These are phyloP conservation scores for Amyelois transitella DNA, from an alignment of 1,140 invertebrate genomes.

Conservation along the genomic window DNA sequence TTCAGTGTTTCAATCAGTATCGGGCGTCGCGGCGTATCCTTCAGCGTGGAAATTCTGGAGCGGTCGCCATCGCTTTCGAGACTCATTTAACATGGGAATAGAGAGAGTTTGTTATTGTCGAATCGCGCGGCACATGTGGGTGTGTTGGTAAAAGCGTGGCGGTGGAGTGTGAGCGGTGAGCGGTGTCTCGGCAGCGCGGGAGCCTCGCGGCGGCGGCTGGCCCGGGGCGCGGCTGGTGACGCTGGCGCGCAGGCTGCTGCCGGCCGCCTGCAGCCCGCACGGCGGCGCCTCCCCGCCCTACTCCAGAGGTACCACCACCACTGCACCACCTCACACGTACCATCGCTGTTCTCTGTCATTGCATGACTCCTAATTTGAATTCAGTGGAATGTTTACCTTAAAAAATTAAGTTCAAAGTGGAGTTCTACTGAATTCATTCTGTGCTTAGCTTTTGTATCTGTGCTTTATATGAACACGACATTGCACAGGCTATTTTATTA, in stretches of 20 bases:
- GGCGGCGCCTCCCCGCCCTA: slow-evolving; percentile 81
- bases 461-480: neutral
- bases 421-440: neutral
- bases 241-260: slow-evolving; percentile 80
- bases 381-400: neutral
- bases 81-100: neutral
- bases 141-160: slow-evolving; percentile 23
- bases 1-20: neutral
- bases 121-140: slow-evolving; percentile 27
- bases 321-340: slow-evolving; percentile 2
- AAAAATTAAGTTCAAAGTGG: neutral
- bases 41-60: neutral
- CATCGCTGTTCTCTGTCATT: slow-evolving; percentile 10
- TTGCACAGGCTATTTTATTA: neutral
- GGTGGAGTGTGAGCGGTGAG: slow-evolving; percentile 71
- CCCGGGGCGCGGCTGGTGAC: slow-evolving; percentile 60
- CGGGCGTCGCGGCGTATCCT: neutral
- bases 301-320: slow-evolving; percentile 77
- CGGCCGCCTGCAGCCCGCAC: slow-evolving; percentile 81
- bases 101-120: slow-evolving; percentile 1
- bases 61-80: neutral
- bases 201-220: slow-evolving; percentile 71
- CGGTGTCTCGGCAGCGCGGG: slow-evolving; percentile 62
- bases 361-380: slow-evolving; percentile 1
- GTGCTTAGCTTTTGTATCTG: neutral